phyloP scores from a whole-genome alignment of 2,113 vertebrate species.

The Ceratotherium simum region DNA sequence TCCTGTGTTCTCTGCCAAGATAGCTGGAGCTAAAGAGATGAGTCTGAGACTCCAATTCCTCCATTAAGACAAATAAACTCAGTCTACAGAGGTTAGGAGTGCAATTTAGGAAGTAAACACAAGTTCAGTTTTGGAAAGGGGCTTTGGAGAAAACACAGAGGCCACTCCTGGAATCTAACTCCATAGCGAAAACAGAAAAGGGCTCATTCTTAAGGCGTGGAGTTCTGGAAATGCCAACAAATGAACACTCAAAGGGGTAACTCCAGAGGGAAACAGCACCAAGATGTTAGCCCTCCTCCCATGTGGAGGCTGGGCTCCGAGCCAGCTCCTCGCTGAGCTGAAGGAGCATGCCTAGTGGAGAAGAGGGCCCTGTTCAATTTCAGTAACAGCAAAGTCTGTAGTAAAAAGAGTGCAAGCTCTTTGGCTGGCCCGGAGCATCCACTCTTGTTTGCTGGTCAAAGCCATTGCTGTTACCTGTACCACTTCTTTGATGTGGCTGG shows the following conservation, averaged over 20 bases:
- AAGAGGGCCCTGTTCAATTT: neutral
- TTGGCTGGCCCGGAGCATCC: neutral
- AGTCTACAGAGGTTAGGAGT: constrained; percentile 14
- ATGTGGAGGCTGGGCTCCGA: neutral
- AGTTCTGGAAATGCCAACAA: neutral
- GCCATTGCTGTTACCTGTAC: neutral
- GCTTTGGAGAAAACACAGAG: constrained; percentile 30
- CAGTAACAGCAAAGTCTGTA: neutral
- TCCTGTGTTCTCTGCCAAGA: constrained; percentile 60
- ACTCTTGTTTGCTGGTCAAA: neutral
- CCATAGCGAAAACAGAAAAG: neutral
- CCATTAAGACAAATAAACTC: constrained; percentile 50
- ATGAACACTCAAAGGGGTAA: neutral
- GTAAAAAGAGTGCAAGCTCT: neutral
- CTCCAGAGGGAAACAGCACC: neutral
- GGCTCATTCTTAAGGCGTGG: neutral
- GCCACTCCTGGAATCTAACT: neutral
- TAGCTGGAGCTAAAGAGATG: neutral
- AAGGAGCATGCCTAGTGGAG: neutral
- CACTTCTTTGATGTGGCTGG: neutral
- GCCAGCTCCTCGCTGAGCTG: neutral
- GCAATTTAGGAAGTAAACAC: constrained; percentile 20
- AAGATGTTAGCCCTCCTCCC: neutral
- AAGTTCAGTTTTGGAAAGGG: constrained; percentile 11
- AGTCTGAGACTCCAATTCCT: neutral